Conservation (phyloP, 2,113 vertebrate species). For the Toxostoma redivivum region DNA sequence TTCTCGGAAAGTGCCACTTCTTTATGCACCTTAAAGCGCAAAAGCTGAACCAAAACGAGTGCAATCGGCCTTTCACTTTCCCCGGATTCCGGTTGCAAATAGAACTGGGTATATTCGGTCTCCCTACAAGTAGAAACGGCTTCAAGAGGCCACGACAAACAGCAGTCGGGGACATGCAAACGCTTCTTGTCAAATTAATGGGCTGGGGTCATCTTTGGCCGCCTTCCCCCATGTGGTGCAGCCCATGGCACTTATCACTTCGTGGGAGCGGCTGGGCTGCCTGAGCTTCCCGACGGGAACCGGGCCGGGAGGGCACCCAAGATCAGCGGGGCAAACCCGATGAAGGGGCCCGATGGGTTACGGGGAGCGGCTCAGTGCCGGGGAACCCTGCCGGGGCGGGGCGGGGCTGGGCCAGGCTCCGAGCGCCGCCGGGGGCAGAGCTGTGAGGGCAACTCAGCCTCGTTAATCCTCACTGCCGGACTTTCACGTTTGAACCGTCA, state of each 20-base stretch:
- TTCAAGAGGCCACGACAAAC: no score
- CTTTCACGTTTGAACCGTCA: background rate
- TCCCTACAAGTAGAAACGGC: no score
- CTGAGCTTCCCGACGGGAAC: fast-evolving
- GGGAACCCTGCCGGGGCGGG: no score
- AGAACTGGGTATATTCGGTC: background rate
- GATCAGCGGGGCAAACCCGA: no score
- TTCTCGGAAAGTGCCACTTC: fast-evolving
- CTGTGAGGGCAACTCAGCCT: background rate
- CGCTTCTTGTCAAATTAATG: background rate
- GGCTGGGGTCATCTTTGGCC: fast-evolving
- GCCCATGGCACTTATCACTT: fast-evolving
- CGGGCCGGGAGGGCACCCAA: fast-evolving
- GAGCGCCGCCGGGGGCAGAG: background rate
- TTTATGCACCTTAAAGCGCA: fast-evolving
- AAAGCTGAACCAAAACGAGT: fast-evolving
- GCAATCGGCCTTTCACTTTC: fast-evolving
- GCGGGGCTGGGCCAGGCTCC: background rate
- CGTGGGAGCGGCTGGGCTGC: fast-evolving
- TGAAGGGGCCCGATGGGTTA: background rate
- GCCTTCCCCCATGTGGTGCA: fast-evolving
- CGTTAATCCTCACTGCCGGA: fast-evolving
- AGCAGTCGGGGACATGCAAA: background rate
- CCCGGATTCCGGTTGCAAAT: background rate
- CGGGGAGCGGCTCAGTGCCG: no score